Conservation (phyloP, 2,888 invertebrate species). For the Stenotaenia linearis region DNA sequence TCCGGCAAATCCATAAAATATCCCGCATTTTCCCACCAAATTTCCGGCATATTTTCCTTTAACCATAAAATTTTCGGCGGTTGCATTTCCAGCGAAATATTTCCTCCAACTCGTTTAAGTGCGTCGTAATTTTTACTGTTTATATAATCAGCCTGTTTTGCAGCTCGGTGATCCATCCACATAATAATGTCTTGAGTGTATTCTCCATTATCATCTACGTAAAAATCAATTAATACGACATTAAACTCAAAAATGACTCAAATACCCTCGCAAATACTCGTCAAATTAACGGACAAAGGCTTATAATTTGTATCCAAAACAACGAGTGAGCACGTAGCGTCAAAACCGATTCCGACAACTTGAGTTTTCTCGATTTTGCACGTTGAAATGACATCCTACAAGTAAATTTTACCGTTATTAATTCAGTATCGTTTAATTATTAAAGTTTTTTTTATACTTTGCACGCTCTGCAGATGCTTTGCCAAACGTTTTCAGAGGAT, state of each 20-base stretch:
- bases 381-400: neutral
- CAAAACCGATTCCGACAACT: slow-evolving; percentile 78
- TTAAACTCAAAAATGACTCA: neutral
- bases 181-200: slow-evolving; percentile 75
- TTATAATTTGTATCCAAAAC: slow-evolving; percentile 63
- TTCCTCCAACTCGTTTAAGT: slow-evolving; percentile 80
- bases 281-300: slow-evolving; percentile 62
- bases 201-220: slow-evolving; percentile 51
- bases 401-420: neutral
- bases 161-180: slow-evolving; percentile 90
- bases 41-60: slow-evolving; percentile 54
- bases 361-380: neutral
- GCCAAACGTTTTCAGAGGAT: slow-evolving; percentile 85
- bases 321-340: slow-evolving; percentile 91
- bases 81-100: slow-evolving; percentile 94
- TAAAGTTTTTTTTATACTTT: slow-evolving; percentile 59
- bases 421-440: neutral
- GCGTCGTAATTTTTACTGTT: slow-evolving; percentile 69
- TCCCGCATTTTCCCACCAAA: slow-evolving; percentile 63
- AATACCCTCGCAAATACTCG: too few species aligned
- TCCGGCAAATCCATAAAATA: slow-evolving; percentile 88
- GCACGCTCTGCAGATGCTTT: slow-evolving; percentile 63
- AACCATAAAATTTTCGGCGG: slow-evolving; percentile 91
- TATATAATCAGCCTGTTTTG: slow-evolving; percentile 69
- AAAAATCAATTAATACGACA: neutral